Percentiles rank a stretch among this genome's conserved stretches.
These are phyloP conservation scores for Strix uralensis DNA, from an alignment of 2,113 vertebrate species.

Conservation along the genomic window DNA sequence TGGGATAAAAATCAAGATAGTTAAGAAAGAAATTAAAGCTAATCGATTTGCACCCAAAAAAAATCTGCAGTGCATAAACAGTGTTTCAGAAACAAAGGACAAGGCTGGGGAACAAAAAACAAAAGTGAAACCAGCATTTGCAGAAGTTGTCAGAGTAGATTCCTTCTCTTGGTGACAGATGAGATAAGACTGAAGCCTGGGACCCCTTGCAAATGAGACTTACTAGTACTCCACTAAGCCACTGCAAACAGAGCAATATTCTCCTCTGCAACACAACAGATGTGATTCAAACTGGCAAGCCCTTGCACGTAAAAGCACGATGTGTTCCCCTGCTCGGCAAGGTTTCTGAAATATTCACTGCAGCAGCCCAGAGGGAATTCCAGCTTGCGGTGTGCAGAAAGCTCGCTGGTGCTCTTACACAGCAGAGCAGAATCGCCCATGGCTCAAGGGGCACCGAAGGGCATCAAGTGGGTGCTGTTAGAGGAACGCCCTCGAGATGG, in stretches of 20 bases:
- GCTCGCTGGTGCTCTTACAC: fast-evolving
- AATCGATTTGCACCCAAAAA: neutral
- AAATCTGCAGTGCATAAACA: neutral
- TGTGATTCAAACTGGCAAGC: slow-evolving; percentile 36
- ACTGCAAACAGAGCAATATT: slow-evolving; percentile 16
- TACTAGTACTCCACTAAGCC: neutral
- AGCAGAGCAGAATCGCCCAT: neutral
- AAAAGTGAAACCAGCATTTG: slow-evolving; percentile 31
- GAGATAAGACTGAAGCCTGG: slow-evolving; percentile 16
- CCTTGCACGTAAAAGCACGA: neutral
- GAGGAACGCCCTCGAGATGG: neutral
- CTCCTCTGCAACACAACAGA: neutral
- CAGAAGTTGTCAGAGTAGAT: slow-evolving; percentile 31
- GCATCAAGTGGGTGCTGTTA: neutral
- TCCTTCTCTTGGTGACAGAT: slow-evolving; percentile 8
- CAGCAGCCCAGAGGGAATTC: neutral
- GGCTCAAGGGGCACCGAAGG: neutral
- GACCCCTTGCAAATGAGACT: neutral
- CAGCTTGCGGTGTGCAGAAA: neutral
- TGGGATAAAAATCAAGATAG: slow-evolving; percentile 52
- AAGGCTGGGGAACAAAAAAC: neutral
- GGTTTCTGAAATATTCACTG: slow-evolving; percentile 23
- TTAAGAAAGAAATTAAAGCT: slow-evolving; percentile 48
- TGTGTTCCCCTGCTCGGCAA: neutral
- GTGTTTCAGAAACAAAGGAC: slow-evolving; percentile 10